phyloP scores from a whole-genome alignment of 2,888 invertebrate genomes.

The Thyatira batis region DNA sequence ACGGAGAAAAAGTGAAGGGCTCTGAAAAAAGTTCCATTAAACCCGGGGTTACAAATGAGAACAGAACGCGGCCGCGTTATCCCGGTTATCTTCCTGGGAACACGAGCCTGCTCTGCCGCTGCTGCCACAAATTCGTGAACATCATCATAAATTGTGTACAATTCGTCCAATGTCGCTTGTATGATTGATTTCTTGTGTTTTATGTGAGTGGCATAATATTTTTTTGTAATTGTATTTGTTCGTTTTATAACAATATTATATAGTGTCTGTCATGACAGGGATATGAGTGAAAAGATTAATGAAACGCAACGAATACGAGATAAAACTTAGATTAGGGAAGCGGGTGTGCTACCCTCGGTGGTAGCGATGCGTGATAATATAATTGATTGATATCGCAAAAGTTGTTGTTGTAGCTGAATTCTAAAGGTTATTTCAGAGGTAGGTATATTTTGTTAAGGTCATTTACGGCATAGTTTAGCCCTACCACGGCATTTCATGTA shows the following conservation, averaged over 20 bases:
- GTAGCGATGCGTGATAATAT: conserved; percentile 4
- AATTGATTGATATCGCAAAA: conserved; percentile 4
- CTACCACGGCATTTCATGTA: no score
- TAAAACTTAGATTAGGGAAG: background rate
- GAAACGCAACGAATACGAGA: background rate
- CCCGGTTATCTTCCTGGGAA: conserved; percentile 64
- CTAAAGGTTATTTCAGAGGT: no score
- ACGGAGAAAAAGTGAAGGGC: conserved; percentile 67
- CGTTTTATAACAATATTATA: background rate
- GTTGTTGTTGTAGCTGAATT: background rate
- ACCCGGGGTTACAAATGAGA: conserved; percentile 71
- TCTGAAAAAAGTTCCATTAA: conserved; percentile 71
- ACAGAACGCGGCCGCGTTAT: conserved; percentile 50
- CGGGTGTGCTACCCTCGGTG: background rate
- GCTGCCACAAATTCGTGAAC: conserved; percentile 21
- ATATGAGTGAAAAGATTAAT: background rate
- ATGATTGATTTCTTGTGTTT: conserved; percentile 34
- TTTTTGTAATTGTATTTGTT: background rate
- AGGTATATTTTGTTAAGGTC: background rate
- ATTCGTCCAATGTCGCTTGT: conserved; percentile 18
- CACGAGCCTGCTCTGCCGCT: conserved; percentile 23
- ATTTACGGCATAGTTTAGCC: no score
- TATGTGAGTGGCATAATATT: background rate
- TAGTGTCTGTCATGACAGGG: background rate
- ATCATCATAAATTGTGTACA: conserved; percentile 27